phyloP scores from a whole-genome alignment of 2,113 vertebrate species.

The Pipra filicauda region DNA sequence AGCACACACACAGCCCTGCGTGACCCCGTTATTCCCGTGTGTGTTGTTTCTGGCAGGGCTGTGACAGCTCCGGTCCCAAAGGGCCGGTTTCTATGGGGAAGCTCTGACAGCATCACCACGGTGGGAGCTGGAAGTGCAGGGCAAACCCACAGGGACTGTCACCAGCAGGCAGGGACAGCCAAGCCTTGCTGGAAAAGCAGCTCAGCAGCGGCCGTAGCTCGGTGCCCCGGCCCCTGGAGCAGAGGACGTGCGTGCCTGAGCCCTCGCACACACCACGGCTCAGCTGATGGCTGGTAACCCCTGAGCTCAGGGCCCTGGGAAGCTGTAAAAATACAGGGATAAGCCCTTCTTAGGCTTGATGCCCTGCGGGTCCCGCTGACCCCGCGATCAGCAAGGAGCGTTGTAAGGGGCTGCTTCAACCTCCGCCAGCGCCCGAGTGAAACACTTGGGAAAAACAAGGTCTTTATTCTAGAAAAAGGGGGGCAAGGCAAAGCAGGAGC shows the following conservation, averaged over 20 bases:
- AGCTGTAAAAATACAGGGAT: background rate
- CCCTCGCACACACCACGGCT: background rate
- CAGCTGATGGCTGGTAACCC: background rate
- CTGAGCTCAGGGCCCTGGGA: background rate
- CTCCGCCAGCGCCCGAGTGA: rapidly evolving
- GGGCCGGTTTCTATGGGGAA: background rate
- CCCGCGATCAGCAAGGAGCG: background rate
- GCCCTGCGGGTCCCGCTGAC: background rate
- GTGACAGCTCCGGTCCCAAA: rapidly evolving
- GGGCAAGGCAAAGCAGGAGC: background rate
- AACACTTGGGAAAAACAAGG: background rate
- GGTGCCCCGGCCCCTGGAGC: background rate
- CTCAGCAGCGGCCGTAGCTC: rapidly evolving
- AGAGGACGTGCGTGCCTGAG: background rate
- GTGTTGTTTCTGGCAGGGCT: rapidly evolving
- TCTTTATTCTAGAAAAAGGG: background rate
- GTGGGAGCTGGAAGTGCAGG: rapidly evolving
- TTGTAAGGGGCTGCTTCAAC: background rate
- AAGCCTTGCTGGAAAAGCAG: rapidly evolving
- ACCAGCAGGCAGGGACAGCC: background rate
- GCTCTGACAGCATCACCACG: rapidly evolving
- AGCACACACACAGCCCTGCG: rapidly evolving
- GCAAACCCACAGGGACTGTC: rapidly evolving
- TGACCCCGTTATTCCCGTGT: rapidly evolving
- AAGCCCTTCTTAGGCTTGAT: conserved; percentile 3